Evolutionary conservation across 2,888 invertebrate genomes (phyloP).

Genomic region (Agrochola circellaris): DNA sequence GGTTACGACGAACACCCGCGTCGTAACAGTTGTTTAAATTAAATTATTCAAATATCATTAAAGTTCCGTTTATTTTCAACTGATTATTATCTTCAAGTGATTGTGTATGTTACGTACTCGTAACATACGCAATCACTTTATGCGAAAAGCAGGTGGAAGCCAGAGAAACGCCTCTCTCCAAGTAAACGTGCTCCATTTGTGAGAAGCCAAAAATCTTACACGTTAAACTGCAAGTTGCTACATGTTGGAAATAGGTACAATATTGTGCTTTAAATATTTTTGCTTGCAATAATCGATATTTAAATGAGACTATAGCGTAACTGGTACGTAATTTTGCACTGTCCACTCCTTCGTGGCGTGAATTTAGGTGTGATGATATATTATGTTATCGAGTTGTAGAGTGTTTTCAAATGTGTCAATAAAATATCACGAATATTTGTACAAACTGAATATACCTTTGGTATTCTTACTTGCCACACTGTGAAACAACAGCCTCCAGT

Average conservation of each 20-base stretch:
- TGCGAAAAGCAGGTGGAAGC: constrained; percentile 36
- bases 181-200: constrained; percentile 30
- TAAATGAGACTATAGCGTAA: not conserved
- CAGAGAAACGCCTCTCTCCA: constrained; percentile 15
- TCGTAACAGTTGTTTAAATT: not conserved
- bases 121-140: not conserved
- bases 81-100: too few relatives aligned
- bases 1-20: not conserved
- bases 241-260: constrained; percentile 9
- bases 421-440: not conserved
- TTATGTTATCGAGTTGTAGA: not conserved
- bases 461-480: not conserved
- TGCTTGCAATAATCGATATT: not conserved
- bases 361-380: too few relatives aligned
- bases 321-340: not conserved
- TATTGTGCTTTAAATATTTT: constrained; percentile 3
- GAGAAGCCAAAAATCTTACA: constrained; percentile 34
- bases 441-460: not conserved
- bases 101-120: too few relatives aligned
- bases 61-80: not conserved
- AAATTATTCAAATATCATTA: not conserved
- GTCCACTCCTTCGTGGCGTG: not conserved
- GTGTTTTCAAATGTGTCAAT: not conserved
- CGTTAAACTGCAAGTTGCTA: constrained; percentile 12
- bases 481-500: not conserved